These are phyloP conservation scores for Oxystoma pomonae DNA, from an alignment of 2,888 invertebrate genomes.

Conservation along the genomic window DNA sequence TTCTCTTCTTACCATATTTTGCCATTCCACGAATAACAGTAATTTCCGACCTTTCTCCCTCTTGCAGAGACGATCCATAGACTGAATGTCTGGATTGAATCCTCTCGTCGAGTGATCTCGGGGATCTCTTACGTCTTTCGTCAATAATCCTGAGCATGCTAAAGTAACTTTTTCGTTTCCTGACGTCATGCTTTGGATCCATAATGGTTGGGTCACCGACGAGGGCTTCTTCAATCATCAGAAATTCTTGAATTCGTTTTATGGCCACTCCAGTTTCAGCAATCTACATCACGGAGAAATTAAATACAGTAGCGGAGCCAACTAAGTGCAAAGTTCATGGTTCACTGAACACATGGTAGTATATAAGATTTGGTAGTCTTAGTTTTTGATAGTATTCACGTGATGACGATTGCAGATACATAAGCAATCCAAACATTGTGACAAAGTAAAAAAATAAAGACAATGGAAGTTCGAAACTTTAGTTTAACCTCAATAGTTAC, in stretches of 20 bases:
- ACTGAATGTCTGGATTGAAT: neutral
- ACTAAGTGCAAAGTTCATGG: too few relatives aligned
- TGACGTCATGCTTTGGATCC: slow-evolving; percentile 27
- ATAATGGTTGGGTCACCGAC: slow-evolving; percentile 39
- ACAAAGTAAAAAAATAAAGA: too few relatives aligned
- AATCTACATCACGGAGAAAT: too few relatives aligned
- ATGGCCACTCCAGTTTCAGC: slow-evolving; percentile 59
- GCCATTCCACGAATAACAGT: slow-evolving; percentile 19
- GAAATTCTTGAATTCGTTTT: slow-evolving; percentile 38
- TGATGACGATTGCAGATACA: too few relatives aligned
- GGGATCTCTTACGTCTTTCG: neutral
- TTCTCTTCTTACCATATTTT: slow-evolving; percentile 26
- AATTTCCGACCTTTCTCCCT: slow-evolving; percentile 8
- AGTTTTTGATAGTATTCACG: too few relatives aligned
- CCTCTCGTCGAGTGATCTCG: neutral
- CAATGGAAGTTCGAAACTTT: too few relatives aligned
- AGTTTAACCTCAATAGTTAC: too few relatives aligned
- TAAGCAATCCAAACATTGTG: too few relatives aligned
- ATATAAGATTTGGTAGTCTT: too few relatives aligned
- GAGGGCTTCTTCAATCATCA: slow-evolving; percentile 36
- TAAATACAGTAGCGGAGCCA: too few relatives aligned
- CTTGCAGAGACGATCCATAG: neutral
- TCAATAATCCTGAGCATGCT: neutral
- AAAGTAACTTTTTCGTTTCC: neutral
- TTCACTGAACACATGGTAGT: too few relatives aligned